Base-by-base conservation (phyloP, 1,140 invertebrate genomes). In the Eriosoma lanigerum region DNA sequence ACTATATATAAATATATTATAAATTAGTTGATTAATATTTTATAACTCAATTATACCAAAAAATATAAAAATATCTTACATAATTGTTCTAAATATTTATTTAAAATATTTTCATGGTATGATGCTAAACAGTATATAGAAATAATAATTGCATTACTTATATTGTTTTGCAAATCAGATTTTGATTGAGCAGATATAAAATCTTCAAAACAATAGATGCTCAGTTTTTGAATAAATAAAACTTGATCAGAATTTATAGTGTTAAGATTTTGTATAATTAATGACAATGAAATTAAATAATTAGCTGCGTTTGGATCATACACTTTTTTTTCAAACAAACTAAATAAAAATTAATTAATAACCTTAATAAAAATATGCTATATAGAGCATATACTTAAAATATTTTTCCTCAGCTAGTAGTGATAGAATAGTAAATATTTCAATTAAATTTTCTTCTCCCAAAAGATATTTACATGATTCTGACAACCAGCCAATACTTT, bases 161-260 rank as follows among this genome's bases (percentile, higher is more conserved):
- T 68, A 68, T 48, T 68, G 21, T 68, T 21, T 68, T 68, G 64
- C 44, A 17, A 68, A 10, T 68, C 38, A 46, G 64, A 68, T 21
- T 68, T 38, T 24, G 64, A 46, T 5, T 68, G 38, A 21, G 64
- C 21, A 44, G n/a, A 48, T 68, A 26, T 17, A 68, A 68, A 68
- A 68, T 68, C 64, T 1, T 68, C 17, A 48, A 68, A 68, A 48
- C 64, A 68, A 24, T 68, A 68, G 46, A 68, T 68, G 38, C 64
- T 68, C 9, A 68, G 38, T n/a, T 15, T 68, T 46, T 68, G 64
- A 44, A 68, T 68, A 44, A 68, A 44, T 46, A 24, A 68, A 68
- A 68, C 10, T 48, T 68, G 64, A 46, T 68, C 38, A 5, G 19
- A 46, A 21, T 48, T 68, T 46, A 68, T 12, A 24, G 12, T 15